Evolutionary conservation across 2,797 vertebrate species (phyloP).

Genomic region (Melopsittacus undulatus): DNA sequence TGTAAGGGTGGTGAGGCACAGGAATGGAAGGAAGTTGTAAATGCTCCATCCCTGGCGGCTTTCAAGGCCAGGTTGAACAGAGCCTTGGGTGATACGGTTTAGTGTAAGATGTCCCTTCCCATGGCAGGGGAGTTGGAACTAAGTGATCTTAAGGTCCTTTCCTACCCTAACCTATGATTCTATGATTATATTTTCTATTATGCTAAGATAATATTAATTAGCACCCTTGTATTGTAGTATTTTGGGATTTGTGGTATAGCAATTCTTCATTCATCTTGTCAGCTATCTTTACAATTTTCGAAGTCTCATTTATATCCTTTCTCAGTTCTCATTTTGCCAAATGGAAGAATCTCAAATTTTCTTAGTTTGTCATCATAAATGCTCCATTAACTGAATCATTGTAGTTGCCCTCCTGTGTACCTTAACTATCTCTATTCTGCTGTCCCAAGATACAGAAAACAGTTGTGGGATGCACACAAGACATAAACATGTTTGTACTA

Average conservation of each 20-base stretch:
- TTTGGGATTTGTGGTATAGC: background rate
- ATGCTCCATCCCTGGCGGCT: no score
- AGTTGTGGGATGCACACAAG: background rate
- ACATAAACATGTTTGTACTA: background rate
- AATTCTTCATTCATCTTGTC: background rate
- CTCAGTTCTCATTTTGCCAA: background rate
- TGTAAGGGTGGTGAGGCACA: no score
- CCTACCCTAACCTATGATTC: background rate
- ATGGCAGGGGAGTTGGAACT: no score
- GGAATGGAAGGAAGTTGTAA: no score
- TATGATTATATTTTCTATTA: background rate
- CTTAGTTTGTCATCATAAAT: background rate
- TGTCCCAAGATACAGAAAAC: background rate
- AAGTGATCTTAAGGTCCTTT: background rate
- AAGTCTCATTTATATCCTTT: background rate
- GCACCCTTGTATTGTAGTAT: background rate
- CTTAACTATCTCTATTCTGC: background rate
- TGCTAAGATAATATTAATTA: background rate
- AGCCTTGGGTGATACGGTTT: no score
- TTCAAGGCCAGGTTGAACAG: no score
- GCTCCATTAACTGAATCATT: background rate
- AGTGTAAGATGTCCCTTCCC: no score
- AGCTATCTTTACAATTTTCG: background rate
- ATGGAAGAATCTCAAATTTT: background rate
- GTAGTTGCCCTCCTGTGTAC: background rate